These are phyloP conservation scores for Danionella dracula DNA, from an alignment of 2,797 vertebrate genomes.

Conservation along the genomic window DNA sequence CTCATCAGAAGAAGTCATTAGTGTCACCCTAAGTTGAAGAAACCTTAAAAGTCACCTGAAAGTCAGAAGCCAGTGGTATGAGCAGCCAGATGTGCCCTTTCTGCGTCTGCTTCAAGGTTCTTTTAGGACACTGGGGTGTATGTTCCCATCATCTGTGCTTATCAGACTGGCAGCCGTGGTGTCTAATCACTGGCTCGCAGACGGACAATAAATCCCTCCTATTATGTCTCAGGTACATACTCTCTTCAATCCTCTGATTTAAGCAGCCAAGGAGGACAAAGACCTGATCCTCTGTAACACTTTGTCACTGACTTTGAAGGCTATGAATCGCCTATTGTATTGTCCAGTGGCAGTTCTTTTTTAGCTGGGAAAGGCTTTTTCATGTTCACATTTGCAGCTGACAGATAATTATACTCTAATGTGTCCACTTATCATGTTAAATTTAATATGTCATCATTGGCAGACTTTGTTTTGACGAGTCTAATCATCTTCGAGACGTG, in stretches of 20 bases:
- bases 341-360: neutral
- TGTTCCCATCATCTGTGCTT: constrained; percentile 59
- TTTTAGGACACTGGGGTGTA: constrained; percentile 52
- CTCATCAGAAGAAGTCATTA: constrained; percentile 13
- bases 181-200: constrained; percentile 67
- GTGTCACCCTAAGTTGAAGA: constrained; percentile 27
- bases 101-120: constrained; percentile 39
- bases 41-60: constrained; percentile 47
- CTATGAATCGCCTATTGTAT: neutral
- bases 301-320: constrained; percentile 20
- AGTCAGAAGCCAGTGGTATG: constrained; percentile 38
- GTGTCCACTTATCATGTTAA: constrained; percentile 72
- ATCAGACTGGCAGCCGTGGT: constrained; percentile 66
- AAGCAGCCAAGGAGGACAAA: constrained; percentile 23
- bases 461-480: constrained; percentile 69
- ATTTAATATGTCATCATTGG: constrained; percentile 70
- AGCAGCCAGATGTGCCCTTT: constrained; percentile 35
- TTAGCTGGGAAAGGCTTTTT: constrained; percentile 16
- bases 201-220: constrained; percentile 51
- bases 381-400: constrained; percentile 32
- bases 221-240: constrained; percentile 44
- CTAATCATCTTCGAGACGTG: constrained; percentile 1
- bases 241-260: constrained; percentile 32
- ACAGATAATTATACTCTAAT: constrained; percentile 75
- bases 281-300: constrained; percentile 20